Base-by-base conservation (phyloP, 2,113 vertebrate species). In the Clarias macrocephalus region DNA sequence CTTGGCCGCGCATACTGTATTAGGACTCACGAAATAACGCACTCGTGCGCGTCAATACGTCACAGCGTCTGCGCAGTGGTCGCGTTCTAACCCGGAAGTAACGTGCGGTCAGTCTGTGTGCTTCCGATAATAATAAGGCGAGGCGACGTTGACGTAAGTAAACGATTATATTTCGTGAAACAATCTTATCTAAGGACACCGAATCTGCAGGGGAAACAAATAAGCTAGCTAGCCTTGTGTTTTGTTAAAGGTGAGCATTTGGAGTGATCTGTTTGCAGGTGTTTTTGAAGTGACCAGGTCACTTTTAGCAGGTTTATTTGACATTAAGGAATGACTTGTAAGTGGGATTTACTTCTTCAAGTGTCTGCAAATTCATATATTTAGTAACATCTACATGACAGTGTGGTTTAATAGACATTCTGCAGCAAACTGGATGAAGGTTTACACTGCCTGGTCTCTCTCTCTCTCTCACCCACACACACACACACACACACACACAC, bases 101-200 rank as follows among this genome's bases (percentile, higher is more conserved):
- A 54, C 2, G 37, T 30, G 23, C 6, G 28, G 25, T 68, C 19
- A 56, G 42, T 72, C 18, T 23, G 11, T 5, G 15, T 30, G 66
- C 21, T 28, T 65, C 63, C n/a, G 18, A 60, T 12, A 30, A 30
- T 21, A 25, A 18, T 70, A 19, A 6, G 16, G 12, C 21, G 2
- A 30, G 5, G n/a, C 11, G 5, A 28, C 30, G n/a, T n/a, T 57
- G 76, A 57, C 16, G 85, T 86, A 80, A 86, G 85, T 86, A 80
- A 5, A 25, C 23, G 1, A 12, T 62, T 56, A 57, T 73, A 21
- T 60, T 59, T 33, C 19, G 3, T 4, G 30, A 73, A 59, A 4
- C 11, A 15, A 21, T 30, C 52, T 30, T 83, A 33, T 52, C 1
- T 21, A 16, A 28, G 7, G 6, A 7, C 42, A 63, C 52, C 5